These are phyloP conservation scores for Bombylius major DNA, from an alignment of 2,888 invertebrate genomes.

Conservation along the genomic window DNA sequence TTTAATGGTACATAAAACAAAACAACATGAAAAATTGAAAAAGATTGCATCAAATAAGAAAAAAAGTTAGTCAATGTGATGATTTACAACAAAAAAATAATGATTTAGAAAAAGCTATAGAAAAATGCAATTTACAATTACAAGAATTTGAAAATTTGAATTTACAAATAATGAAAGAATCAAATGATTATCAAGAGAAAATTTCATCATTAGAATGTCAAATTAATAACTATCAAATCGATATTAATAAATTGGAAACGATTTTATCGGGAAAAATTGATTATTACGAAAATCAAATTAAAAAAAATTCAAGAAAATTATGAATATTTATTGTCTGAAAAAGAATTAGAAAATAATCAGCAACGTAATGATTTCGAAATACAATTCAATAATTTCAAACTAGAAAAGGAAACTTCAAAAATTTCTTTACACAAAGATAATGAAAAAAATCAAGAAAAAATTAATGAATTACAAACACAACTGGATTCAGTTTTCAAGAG, in stretches of 20 bases:
- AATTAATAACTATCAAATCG: too few species aligned
- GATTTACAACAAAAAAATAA: constrained; percentile 48
- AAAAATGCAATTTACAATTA: not conserved
- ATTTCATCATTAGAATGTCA: too few species aligned
- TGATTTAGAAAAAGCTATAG: constrained; percentile 18
- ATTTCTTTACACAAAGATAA: constrained; percentile 17
- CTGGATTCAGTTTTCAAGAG: constrained; percentile 17
- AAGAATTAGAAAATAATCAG: too few species aligned
- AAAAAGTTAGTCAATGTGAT: constrained; percentile 50
- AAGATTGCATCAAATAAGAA: constrained; percentile 64
- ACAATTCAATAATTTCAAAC: constrained; percentile 17
- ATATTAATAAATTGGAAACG: too few species aligned
- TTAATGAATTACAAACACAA: constrained; percentile 9
- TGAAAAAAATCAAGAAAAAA: constrained; percentile 5
- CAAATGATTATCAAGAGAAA: not conserved
- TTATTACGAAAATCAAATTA: too few species aligned
- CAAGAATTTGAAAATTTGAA: not conserved
- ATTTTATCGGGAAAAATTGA: too few species aligned
- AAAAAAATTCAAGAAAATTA: too few species aligned
- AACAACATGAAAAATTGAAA: constrained; percentile 63
- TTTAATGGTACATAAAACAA: constrained; percentile 50
- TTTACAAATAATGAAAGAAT: not conserved
- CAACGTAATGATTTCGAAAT: too few species aligned
- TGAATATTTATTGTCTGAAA: too few species aligned
- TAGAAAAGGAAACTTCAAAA: constrained; percentile 31